These are phyloP conservation scores for Oxygymnocypris stewartii DNA, from an alignment of 2,113 vertebrate species.

Conservation along the genomic window DNA sequence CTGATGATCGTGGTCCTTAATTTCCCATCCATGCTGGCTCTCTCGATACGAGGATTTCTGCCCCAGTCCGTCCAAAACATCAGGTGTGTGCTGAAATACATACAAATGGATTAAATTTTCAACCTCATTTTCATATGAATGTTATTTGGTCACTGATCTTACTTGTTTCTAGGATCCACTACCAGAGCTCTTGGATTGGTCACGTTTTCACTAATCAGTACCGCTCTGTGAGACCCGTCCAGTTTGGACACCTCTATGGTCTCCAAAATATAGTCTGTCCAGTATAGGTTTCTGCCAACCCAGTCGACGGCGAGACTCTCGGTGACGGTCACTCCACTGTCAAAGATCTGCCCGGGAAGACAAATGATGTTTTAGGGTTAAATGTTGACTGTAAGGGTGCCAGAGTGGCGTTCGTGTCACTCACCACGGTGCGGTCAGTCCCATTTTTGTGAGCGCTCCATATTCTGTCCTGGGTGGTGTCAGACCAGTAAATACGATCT, in stretches of 20 bases:
- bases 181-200: constrained; percentile 92
- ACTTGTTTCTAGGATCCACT: constrained; percentile 91
- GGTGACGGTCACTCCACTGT: constrained; percentile 91
- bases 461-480: constrained; percentile 88
- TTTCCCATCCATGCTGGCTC: constrained; percentile 95
- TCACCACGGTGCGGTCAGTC: constrained; percentile 88
- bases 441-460: constrained; percentile 93
- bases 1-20: constrained; percentile 83
- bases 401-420: constrained; percentile 51
- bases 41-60: constrained; percentile 89
- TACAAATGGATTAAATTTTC: constrained; percentile 1
- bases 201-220: constrained; percentile 90
- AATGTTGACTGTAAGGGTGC: constrained; percentile 9
- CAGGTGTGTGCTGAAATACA: constrained; percentile 81
- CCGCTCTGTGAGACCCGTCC: constrained; percentile 88
- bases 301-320: constrained; percentile 93
- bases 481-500: constrained; percentile 92
- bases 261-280: constrained; percentile 91
- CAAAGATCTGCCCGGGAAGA: constrained; percentile 80
- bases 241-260: constrained; percentile 92
- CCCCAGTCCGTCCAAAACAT: constrained; percentile 99
- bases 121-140: neutral
- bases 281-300: constrained; percentile 96
- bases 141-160: constrained; percentile 54
- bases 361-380: constrained; percentile 3